A percentile compares a stretch with the other conserved stretches of the same genome.
Conservation (phyloP, 2,888 invertebrate species). For the Coelinius sp. region DNA sequence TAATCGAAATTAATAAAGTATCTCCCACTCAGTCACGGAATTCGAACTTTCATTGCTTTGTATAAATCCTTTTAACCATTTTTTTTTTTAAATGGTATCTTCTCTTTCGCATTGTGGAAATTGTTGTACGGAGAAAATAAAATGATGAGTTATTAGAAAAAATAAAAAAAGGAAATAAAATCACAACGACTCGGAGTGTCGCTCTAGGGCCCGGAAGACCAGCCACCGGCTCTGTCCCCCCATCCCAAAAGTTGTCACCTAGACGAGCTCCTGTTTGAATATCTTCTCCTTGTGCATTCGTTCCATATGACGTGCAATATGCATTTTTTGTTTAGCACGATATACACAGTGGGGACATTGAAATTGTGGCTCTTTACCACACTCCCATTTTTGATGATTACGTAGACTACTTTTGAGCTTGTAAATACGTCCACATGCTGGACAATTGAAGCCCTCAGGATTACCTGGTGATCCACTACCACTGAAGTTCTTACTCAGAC, state of each 20-base stretch:
- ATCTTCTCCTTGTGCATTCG: slow-evolving; percentile 72
- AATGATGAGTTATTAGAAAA: not conserved
- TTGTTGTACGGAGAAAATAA: not conserved
- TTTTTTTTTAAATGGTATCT: too few relatives aligned
- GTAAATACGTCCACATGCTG: slow-evolving; percentile 87
- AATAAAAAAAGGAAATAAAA: slow-evolving; percentile 4
- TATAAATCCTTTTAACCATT: not conserved
- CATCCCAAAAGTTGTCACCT: slow-evolving; percentile 43
- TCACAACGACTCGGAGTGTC: slow-evolving; percentile 38
- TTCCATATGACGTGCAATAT: slow-evolving; percentile 71
- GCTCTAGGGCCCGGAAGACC: slow-evolving; percentile 47
- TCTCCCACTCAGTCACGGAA: slow-evolving; percentile 18
- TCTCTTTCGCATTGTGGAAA: not conserved
- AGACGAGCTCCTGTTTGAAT: slow-evolving; percentile 68
- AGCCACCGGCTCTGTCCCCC: slow-evolving; percentile 43
- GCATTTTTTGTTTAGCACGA: slow-evolving; percentile 71
- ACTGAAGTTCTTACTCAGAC: slow-evolving; percentile 64
- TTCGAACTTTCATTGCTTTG: slow-evolving; percentile 21
- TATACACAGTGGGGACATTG: slow-evolving; percentile 70
- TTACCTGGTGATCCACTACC: slow-evolving; percentile 56
- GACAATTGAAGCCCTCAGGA: slow-evolving; percentile 79
- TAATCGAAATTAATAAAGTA: slow-evolving; percentile 1
- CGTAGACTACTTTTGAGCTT: slow-evolving; percentile 84
- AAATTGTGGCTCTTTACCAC: slow-evolving; percentile 71
- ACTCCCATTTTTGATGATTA: slow-evolving; percentile 71